Conservation (phyloP, 2,797 vertebrate species). For the Syngnathus rostellatus region DNA sequence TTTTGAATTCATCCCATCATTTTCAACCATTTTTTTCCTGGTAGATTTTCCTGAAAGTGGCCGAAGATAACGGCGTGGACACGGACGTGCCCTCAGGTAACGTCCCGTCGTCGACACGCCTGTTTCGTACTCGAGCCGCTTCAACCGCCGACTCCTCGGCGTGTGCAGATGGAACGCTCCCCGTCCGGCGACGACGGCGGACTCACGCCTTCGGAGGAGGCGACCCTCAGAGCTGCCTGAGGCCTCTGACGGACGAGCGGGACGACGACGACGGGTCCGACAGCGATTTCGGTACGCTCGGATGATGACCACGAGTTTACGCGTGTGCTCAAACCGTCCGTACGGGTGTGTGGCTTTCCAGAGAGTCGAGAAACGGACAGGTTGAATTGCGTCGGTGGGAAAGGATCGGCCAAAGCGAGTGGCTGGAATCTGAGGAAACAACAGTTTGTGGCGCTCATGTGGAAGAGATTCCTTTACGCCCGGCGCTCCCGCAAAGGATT, state of each 20-base stretch:
- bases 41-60: conserved; percentile 96
- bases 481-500: conserved; percentile 89
- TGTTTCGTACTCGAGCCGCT: neutral
- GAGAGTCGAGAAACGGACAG: conserved; percentile 86
- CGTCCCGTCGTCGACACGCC: neutral
- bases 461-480: conserved; percentile 92
- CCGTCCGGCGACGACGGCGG: conserved; percentile 77
- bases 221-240: conserved; percentile 91
- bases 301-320: conserved; percentile 44
- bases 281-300: conserved; percentile 74
- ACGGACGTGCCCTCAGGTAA: conserved; percentile 85
- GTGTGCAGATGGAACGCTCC: conserved; percentile 81
- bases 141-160: neutral
- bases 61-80: conserved; percentile 91
- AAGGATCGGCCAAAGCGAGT: conserved; percentile 81
- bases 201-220: conserved; percentile 76
- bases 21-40: conserved; percentile 7
- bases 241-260: conserved; percentile 84
- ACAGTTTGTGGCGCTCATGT: conserved; percentile 89
- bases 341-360: conserved; percentile 36
- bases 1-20: neutral
- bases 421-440: conserved; percentile 87
- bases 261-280: conserved; percentile 70
- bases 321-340: neutral
- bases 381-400: conserved; percentile 79